phyloP scores from a whole-genome alignment of 2,797 vertebrate species.

The Philypnodon macrostomus region DNA sequence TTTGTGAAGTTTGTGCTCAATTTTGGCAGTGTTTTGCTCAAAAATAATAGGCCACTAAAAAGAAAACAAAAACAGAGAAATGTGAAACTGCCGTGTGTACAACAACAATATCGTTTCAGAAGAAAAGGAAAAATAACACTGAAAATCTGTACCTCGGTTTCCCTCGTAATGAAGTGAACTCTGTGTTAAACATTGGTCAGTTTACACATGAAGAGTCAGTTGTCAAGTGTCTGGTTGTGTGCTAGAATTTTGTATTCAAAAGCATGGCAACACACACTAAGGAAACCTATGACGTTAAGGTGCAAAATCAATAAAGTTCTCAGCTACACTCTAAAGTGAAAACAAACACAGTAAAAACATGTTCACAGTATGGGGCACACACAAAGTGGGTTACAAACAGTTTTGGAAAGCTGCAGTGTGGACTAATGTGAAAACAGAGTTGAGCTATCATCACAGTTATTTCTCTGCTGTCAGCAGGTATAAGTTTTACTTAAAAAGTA shows the following conservation, averaged over 20 bases:
- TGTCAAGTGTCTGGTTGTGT: slow-evolving; percentile 20
- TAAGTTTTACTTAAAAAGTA: slow-evolving; percentile 3
- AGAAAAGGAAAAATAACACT: slow-evolving; percentile 31
- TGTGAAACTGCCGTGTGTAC: slow-evolving; percentile 45
- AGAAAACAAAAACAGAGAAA: slow-evolving; percentile 28
- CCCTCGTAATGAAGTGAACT: slow-evolving; percentile 16
- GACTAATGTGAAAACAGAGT: slow-evolving; percentile 16
- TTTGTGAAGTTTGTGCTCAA: slow-evolving; percentile 65
- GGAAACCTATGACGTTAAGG: slow-evolving; percentile 42
- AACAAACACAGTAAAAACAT: slow-evolving; percentile 42
- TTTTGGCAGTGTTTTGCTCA: slow-evolving; percentile 68
- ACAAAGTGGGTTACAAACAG: slow-evolving; percentile 16
- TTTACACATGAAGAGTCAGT: slow-evolving; percentile 18
- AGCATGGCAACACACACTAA: slow-evolving; percentile 5
- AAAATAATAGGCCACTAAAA: slow-evolving; percentile 15
- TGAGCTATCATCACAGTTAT: neutral
- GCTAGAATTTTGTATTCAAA: slow-evolving; percentile 10
- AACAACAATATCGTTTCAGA: slow-evolving; percentile 34
- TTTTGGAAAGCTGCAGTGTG: slow-evolving; percentile 21
- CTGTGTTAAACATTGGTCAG: slow-evolving; percentile 27
- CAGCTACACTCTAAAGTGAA: slow-evolving; percentile 20
- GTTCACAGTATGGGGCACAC: slow-evolving; percentile 37
- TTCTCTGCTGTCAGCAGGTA: slow-evolving; percentile 1
- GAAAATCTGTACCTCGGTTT: slow-evolving; percentile 17
- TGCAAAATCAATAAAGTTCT: slow-evolving; percentile 38